These are phyloP conservation scores for Sceliomorpha sp. DNA, from an alignment of 2,888 invertebrate species.

Conservation along the genomic window DNA sequence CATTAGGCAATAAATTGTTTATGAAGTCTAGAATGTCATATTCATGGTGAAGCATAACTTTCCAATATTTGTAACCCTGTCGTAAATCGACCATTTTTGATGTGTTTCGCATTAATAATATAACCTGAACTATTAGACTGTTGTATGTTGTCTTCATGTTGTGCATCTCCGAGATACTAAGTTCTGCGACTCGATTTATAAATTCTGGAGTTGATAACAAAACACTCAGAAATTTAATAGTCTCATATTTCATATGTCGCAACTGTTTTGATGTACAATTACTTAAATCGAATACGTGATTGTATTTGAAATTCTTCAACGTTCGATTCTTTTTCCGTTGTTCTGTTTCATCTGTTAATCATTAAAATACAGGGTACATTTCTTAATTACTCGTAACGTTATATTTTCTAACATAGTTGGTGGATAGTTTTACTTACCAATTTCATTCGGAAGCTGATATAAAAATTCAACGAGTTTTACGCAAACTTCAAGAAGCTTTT, in stretches of 20 bases:
- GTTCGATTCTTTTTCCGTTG: slow-evolving; percentile 4
- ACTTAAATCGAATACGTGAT: slow-evolving; percentile 84
- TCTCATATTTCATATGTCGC: slow-evolving; percentile 91
- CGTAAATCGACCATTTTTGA: slow-evolving; percentile 84
- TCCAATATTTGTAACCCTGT: slow-evolving; percentile 88
- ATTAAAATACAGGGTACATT: too few species aligned
- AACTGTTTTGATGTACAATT: slow-evolving; percentile 87
- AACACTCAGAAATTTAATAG: slow-evolving; percentile 87
- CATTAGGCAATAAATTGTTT: slow-evolving; percentile 88
- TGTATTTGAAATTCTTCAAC: slow-evolving; percentile 58
- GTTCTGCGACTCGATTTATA: slow-evolving; percentile 84
- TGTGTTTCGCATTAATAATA: slow-evolving; percentile 86
- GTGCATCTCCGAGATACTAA: slow-evolving; percentile 80
- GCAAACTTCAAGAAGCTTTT: slow-evolving; percentile 84
- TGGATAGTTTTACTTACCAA: slow-evolving; percentile 70
- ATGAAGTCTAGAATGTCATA: slow-evolving; percentile 88
- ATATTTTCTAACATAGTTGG: too few species aligned
- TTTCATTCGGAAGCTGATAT: slow-evolving; percentile 85
- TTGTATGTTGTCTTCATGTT: slow-evolving; percentile 85
- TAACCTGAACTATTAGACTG: slow-evolving; percentile 85
- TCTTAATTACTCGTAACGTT: too few species aligned
- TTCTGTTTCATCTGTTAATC: slow-evolving; percentile 10
- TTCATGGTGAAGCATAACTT: slow-evolving; percentile 88
- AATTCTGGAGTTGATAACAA: slow-evolving; percentile 87
- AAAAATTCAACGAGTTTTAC: slow-evolving; percentile 86